phyloP scores from a whole-genome alignment of 2,113 vertebrate genomes.

The Bettongia penicillata region DNA sequence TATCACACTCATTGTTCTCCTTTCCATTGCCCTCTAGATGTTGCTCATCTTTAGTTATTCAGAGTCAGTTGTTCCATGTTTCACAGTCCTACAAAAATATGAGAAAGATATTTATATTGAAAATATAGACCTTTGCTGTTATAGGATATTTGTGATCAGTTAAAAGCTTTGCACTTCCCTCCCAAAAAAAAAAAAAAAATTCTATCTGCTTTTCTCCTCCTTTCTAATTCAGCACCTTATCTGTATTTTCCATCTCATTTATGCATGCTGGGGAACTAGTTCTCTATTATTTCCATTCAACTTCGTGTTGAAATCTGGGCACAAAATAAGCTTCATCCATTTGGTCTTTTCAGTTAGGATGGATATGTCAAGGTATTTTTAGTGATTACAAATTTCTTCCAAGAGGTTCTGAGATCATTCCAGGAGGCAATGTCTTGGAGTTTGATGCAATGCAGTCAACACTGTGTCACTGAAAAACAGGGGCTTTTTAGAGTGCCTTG shows the following conservation, averaged over 20 bases:
- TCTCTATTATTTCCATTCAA: neutral
- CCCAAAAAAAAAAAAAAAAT: neutral
- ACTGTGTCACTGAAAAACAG: neutral
- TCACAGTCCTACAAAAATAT: neutral
- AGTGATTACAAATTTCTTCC: neutral
- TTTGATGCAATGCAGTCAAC: neutral
- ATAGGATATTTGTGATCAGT: neutral
- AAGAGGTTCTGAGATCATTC: neutral
- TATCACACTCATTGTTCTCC: neutral
- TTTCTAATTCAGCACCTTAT: neutral
- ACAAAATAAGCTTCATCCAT: neutral
- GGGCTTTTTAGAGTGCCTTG: neutral
- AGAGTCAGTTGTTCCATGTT: neutral
- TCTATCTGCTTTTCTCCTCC: neutral
- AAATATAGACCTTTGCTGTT: neutral
- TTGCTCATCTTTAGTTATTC: neutral
- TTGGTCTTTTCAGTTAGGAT: neutral
- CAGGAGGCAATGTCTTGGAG: neutral
- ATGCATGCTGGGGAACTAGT: neutral
- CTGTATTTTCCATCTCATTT: neutral
- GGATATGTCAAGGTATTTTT: neutral
- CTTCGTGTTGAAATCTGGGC: neutral
- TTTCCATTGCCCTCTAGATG: neutral
- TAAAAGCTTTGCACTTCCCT: neutral
- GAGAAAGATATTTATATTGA: neutral